Base-by-base conservation (phyloP, 2,113 vertebrate species). In the Amphilophus citrinellus region DNA sequence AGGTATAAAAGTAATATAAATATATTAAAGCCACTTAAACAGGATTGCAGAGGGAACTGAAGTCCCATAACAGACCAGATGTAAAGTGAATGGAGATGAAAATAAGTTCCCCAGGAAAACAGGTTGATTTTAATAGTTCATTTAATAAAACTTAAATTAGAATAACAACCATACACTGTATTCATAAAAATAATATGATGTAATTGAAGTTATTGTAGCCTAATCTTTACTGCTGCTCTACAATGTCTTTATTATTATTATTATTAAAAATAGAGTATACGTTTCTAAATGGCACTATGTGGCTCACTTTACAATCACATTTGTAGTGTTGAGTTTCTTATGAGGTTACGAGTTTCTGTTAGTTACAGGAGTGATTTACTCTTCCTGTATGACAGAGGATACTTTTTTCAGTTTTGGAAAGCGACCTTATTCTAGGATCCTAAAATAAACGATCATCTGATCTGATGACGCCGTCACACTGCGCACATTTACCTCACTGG, bases 361-460 rank as follows among this genome's bases (percentile, higher is more conserved):
- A 56, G 17, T 56, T 73, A 56, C 27, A 73, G 47, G 7, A n/a
- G 47, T 2, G 18, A 73, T 56, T 14, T 10, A 73, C 47, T 30
- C 47, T 56, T 56, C 18, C 18, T 50, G 59, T 78, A 50, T 24
- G 62, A 22, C 24, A 59, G 53, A 58, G 14, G 5, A 15, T 53
- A 42, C 9, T 50, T 44, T 17, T 71, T 56, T 61, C 6, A 59
- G 18, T 39, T 80, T 35, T 76, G 44, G 39, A 86, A 63, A 88
- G 88, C 44, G 93, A 94, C 94, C 94, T 94, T 94, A 77, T 92
- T 95, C 91, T 86, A 17, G 24, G 61, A 77, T 83, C 94, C 83
- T 88, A 94, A 95, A 95, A 95, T 95, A 95, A 94, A 90, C 35
- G 53, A 81, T 87, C 91, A 92, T 91, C 90, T 93, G 91, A 92